Conservation (phyloP, 2,113 vertebrate genomes). For the Bufo bufo region DNA sequence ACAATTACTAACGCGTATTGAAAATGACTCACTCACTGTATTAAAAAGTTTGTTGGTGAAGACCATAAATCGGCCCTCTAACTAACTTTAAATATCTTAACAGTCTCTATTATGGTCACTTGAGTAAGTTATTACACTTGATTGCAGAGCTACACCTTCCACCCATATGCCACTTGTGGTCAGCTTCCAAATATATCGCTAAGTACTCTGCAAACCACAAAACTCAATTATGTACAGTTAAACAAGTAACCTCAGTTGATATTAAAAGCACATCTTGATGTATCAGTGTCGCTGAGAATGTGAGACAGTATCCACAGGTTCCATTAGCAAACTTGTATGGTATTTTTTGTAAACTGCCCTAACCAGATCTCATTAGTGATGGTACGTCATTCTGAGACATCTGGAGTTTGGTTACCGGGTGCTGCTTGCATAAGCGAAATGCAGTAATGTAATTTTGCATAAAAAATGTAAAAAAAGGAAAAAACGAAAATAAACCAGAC, state of each 20-base stretch:
- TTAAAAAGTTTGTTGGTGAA: slow-evolving; percentile 5
- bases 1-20: background rate
- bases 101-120: background rate
- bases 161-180: background rate
- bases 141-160: slow-evolving; percentile 30
- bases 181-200: slow-evolving; percentile 4
- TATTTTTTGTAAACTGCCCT: slow-evolving; percentile 51
- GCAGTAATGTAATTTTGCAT: slow-evolving; percentile 50
- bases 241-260: slow-evolving; percentile 31
- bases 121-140: slow-evolving; percentile 32
- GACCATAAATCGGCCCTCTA: background rate
- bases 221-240: slow-evolving; percentile 30
- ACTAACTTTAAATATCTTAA: background rate
- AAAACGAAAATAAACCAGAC: slow-evolving; percentile 38
- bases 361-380: slow-evolving; percentile 56
- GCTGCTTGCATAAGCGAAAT: slow-evolving; percentile 55
- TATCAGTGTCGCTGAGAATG: slow-evolving; percentile 27
- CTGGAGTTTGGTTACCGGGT: slow-evolving; percentile 46
- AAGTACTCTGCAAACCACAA: slow-evolving; percentile 14
- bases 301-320: slow-evolving; percentile 29
- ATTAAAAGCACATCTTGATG: slow-evolving; percentile 37
- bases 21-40: background rate
- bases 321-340: slow-evolving; percentile 50
- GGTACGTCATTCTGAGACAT: slow-evolving; percentile 38
- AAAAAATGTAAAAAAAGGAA: slow-evolving; percentile 22